Evolutionary conservation across 1,140 invertebrate genomes (phyloP).

Genomic region (Octopus bimaculoides): DNA sequence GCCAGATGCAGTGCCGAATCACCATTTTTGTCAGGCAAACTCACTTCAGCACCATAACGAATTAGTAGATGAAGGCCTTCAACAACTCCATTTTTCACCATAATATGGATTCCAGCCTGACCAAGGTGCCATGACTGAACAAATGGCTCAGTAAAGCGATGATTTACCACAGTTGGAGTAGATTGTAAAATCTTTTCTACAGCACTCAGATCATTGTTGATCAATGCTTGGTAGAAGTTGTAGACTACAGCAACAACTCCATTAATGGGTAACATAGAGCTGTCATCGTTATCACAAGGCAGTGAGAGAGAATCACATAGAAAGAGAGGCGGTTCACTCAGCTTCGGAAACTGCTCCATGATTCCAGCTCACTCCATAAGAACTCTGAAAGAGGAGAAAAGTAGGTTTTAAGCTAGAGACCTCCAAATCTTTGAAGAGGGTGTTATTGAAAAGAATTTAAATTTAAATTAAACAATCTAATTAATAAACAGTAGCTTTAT

Average conservation of each 20-base stretch:
- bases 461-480: too few species aligned
- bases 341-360: slow-evolving; percentile 1
- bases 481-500: too few species aligned
- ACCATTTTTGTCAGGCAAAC: slow-evolving; percentile 31
- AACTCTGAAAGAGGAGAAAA: slow-evolving; percentile 10
- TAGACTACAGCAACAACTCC: slow-evolving; percentile 10
- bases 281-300: not conserved
- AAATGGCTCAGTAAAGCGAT: slow-evolving; percentile 31
- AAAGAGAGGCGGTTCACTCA: slow-evolving; percentile 1
- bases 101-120: slow-evolving; percentile 32
- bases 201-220: slow-evolving; percentile 25
- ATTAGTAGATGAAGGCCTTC: slow-evolving; percentile 26
- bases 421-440: not conserved
- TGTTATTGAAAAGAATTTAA: too few species aligned
- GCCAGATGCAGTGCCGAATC: slow-evolving; percentile 36
- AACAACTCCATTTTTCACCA: slow-evolving; percentile 26
- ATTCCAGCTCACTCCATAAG: slow-evolving; percentile 7
- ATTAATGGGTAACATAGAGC: not conserved
- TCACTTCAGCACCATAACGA: slow-evolving; percentile 25
- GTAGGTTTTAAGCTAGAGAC: not conserved
- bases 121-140: slow-evolving; percentile 26
- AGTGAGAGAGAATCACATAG: slow-evolving; percentile 3
- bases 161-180: slow-evolving; percentile 29
- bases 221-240: slow-evolving; percentile 28
- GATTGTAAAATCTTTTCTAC: slow-evolving; percentile 23